Evolutionary conservation across 2,113 vertebrate species (phyloP).

Genomic region (Phasianus colchicus): DNA sequence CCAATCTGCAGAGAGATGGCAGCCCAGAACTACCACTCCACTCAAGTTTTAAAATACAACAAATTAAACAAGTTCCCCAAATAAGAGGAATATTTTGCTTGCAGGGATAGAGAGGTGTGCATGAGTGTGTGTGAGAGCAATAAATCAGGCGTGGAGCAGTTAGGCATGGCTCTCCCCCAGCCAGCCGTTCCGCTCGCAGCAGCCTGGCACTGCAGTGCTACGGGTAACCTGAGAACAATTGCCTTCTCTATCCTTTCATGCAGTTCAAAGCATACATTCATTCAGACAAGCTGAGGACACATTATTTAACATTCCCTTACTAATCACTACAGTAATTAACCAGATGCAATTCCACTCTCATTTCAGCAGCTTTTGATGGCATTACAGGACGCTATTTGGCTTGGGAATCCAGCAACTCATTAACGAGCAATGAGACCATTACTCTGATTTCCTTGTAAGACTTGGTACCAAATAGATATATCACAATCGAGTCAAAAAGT

Average conservation of each 20-base stretch:
- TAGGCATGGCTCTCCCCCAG: not conserved
- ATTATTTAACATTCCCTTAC: not conserved
- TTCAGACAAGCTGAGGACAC: not conserved
- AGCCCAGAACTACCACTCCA: not conserved
- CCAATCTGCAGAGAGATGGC: not conserved
- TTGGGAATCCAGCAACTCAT: not conserved
- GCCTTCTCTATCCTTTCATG: not conserved
- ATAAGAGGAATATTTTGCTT: not conserved
- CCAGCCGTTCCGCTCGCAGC: not conserved
- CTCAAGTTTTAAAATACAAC: not conserved
- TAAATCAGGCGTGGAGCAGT: too few relatives aligned
- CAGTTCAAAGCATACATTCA: not conserved
- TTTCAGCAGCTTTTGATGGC: not conserved
- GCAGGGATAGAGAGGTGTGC: not conserved
- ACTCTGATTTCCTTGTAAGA: not conserved
- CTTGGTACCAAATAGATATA: not conserved
- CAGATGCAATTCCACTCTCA: not conserved
- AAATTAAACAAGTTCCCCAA: not conserved
- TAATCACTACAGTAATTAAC: not conserved
- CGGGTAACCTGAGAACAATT: not conserved
- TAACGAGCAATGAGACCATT: not conserved
- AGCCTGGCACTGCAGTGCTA: not conserved
- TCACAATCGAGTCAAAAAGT: not conserved
- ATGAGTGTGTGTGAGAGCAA: not conserved
- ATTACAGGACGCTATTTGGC: not conserved